These are phyloP conservation scores for Drosophila anomalata DNA, from an alignment of 2,888 invertebrate genomes.

Conservation along the genomic window DNA sequence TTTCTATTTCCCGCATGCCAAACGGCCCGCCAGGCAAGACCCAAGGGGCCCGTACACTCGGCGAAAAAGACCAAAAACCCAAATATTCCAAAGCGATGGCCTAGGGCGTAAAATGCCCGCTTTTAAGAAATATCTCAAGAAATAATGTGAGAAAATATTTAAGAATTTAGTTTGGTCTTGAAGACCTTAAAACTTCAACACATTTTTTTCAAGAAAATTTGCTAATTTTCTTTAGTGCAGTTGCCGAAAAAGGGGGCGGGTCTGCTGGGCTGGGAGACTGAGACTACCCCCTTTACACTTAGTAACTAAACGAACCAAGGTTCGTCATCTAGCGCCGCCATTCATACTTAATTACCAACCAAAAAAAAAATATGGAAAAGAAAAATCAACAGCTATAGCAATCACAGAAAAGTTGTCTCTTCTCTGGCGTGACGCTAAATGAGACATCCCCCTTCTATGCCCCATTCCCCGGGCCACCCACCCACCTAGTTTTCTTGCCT, in stretches of 20 bases:
- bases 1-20: constrained; percentile 78
- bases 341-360: constrained; percentile 78
- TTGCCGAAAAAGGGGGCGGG: constrained; percentile 2
- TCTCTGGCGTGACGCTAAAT: constrained; percentile 74
- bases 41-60: constrained; percentile 54
- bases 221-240: constrained; percentile 10
- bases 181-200: background rate
- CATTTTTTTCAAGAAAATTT: background rate
- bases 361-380: constrained; percentile 28
- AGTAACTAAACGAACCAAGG: constrained; percentile 41
- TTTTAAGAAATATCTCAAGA: background rate
- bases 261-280: background rate
- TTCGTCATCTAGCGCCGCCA: constrained; percentile 76
- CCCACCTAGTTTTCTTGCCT: background rate
- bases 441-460: constrained; percentile 33
- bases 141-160: background rate
- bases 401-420: constrained; percentile 43
- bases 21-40: constrained; percentile 74
- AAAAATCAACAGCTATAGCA: constrained; percentile 20
- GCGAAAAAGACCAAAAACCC: constrained; percentile 1
- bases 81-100: background rate
- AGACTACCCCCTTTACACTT: constrained; percentile 40
- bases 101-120: constrained; percentile 7
- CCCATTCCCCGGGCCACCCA: constrained; percentile 7
- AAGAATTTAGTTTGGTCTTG: background rate